Conservation (phyloP, 2,797 vertebrate species). For the Falco cherrug region DNA sequence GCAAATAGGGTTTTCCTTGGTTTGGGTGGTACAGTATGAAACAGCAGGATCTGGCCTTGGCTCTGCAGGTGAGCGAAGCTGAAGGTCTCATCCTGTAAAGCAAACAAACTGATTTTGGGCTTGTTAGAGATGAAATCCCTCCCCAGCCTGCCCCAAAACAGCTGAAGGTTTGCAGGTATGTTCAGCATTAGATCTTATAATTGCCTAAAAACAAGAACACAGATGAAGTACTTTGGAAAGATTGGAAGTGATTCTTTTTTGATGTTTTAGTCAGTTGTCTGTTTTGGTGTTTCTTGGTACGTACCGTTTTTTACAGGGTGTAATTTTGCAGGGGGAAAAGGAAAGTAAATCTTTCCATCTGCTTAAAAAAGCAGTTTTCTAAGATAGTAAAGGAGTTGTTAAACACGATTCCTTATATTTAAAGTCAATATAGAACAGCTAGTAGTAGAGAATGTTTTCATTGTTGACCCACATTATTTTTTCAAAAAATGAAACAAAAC, state of each 20-base stretch:
- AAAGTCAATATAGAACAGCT: background rate
- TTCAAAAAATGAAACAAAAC: background rate
- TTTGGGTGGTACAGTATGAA: background rate
- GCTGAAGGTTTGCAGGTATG: background rate
- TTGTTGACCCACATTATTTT: background rate
- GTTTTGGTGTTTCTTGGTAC: background rate
- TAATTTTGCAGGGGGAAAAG: background rate
- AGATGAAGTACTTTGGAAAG: background rate
- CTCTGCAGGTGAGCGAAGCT: background rate
- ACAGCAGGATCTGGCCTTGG: background rate
- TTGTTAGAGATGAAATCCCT: background rate
- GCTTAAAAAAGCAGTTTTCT: background rate
- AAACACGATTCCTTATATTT: background rate
- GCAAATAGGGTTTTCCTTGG: background rate
- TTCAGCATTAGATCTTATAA: background rate
- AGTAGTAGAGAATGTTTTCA: background rate
- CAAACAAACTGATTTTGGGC: background rate
- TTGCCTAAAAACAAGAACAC: background rate
- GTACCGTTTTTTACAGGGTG: background rate
- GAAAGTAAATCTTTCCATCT: background rate
- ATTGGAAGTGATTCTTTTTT: background rate
- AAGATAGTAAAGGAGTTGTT: background rate
- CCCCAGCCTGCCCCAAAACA: background rate
- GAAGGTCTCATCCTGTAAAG: background rate
- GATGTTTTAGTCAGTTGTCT: background rate